These are phyloP conservation scores for Hermatobates lingyangjiaoensis DNA, from an alignment of 1,140 invertebrate species.

Conservation along the genomic window DNA sequence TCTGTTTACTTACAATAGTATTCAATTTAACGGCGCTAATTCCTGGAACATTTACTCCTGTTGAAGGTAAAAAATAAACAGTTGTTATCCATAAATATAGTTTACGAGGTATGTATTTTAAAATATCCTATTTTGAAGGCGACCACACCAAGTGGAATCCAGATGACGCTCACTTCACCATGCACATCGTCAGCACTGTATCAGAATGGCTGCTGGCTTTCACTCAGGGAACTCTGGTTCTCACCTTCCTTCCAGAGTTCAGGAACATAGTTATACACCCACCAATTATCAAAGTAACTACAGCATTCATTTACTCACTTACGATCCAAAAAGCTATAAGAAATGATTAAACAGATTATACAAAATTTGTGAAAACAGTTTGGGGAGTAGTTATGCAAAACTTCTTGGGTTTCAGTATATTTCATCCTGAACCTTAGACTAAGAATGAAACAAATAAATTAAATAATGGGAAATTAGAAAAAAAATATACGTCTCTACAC, in stretches of 20 bases:
- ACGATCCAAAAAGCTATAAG: too few species aligned
- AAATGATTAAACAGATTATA: too few species aligned
- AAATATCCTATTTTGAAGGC: background rate
- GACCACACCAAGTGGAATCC: conserved; percentile 29
- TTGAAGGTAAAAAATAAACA: background rate
- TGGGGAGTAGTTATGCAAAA: too few species aligned
- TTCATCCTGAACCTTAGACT: too few species aligned
- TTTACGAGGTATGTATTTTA: background rate
- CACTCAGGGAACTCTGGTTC: conserved; percentile 37
- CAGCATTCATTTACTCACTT: too few species aligned
- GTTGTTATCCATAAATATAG: background rate
- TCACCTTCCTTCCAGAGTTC: conserved; percentile 44
- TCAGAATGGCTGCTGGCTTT: conserved; percentile 47
- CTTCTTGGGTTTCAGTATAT: too few species aligned
- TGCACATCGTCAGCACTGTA: conserved; percentile 32
- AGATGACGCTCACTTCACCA: conserved; percentile 33
- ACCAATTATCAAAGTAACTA: conserved; percentile 7
- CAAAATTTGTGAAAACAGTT: too few species aligned
- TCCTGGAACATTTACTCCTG: background rate
- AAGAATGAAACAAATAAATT: too few species aligned
- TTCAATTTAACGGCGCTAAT: background rate
- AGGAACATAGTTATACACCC: conserved; percentile 5
- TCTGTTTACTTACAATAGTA: background rate
- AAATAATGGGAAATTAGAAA: too few species aligned
- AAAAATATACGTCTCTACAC: too few species aligned